A percentile compares a stretch with the other conserved stretches of the same genome.
Evolutionary conservation across 1,140 invertebrate genomes (phyloP).

Genomic region (Caenorhabditis latens): DNA sequence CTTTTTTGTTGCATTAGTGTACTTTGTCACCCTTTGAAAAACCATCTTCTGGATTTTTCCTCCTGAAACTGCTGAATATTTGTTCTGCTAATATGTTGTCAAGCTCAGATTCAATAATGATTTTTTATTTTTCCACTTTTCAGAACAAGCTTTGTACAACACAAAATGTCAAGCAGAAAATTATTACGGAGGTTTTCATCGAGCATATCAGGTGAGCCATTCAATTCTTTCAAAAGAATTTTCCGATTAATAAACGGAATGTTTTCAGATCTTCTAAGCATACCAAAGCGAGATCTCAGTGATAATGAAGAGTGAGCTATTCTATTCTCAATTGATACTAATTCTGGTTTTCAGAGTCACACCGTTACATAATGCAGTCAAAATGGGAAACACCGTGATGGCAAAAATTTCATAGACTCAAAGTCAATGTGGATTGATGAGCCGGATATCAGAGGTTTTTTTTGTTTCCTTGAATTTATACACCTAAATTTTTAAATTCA

Average conservation of each 20-base stretch:
- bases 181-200: constrained; percentile 63
- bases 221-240: constrained; percentile 33
- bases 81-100: too few relatives aligned
- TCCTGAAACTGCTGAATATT: too few relatives aligned
- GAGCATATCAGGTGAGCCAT: constrained; percentile 63
- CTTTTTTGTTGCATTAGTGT: too few relatives aligned
- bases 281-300: constrained; percentile 43
- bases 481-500: constrained; percentile 19
- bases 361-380: constrained; percentile 63
- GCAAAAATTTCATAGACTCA: constrained; percentile 62
- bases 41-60: too few relatives aligned
- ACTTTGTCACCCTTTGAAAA: too few relatives aligned
- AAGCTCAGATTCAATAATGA: too few relatives aligned
- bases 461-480: background rate
- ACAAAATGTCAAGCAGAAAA: constrained; percentile 60
- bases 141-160: too few relatives aligned
- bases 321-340: background rate
- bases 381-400: constrained; percentile 68
- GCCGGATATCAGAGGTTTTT: constrained; percentile 66
- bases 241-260: background rate
- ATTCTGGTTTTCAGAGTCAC: constrained; percentile 55
- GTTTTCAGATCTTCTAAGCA: constrained; percentile 67
- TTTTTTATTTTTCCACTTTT: too few relatives aligned
- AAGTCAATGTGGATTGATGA: constrained; percentile 62
- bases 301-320: constrained; percentile 58